Percentiles rank a stretch among this genome's conserved stretches.
phyloP scores from a whole-genome alignment of 2,888 invertebrate genomes.

The Pristionchus arcanus region DNA sequence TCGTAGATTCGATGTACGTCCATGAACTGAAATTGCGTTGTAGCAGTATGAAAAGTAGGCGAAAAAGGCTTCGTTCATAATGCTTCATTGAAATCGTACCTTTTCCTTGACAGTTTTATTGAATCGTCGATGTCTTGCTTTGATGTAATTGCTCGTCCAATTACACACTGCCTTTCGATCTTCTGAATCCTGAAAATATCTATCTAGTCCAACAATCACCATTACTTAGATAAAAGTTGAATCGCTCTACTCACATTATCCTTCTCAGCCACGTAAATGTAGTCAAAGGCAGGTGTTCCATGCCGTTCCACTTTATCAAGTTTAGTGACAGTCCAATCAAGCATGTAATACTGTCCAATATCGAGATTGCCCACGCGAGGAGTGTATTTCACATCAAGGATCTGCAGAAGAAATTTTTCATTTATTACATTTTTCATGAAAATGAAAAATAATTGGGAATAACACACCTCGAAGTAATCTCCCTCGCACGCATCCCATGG shows the following conservation, averaged over 20 bases:
- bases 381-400: background rate
- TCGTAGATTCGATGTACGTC: constrained; percentile 14
- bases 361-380: background rate
- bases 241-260: background rate
- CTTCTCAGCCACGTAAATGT: background rate
- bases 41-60: no score
- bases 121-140: background rate
- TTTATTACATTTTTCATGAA: no score
- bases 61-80: no score
- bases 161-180: constrained; percentile 38
- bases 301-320: background rate
- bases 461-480: constrained; percentile 20
- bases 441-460: background rate
- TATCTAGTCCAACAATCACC: background rate
- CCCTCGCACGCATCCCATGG: background rate
- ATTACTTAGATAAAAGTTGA: no score
- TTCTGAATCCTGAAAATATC: background rate
- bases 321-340: background rate
- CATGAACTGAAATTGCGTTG: background rate
- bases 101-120: background rate
- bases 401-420: background rate
- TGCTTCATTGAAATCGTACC: background rate
- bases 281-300: constrained; percentile 1
- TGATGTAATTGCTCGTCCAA: background rate
- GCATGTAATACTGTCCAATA: background rate